phyloP scores from a whole-genome alignment of 2,888 invertebrate genomes.

The Syritta pipiens region DNA sequence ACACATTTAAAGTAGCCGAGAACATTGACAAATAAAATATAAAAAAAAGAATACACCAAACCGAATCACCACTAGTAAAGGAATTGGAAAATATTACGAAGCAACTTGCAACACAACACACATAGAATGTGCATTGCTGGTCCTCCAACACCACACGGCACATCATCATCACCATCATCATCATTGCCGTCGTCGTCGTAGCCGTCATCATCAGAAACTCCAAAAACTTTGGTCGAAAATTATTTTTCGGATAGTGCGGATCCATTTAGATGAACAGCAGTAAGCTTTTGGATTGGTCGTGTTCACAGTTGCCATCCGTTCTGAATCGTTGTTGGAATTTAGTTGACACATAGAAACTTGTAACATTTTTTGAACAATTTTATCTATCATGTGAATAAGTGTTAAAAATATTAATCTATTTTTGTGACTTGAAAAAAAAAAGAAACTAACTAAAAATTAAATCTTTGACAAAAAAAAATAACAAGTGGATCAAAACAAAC shows the following conservation, averaged over 20 bases:
- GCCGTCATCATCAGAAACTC: slow-evolving; percentile 71
- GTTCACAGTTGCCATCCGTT: slow-evolving; percentile 70
- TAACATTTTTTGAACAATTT: slow-evolving; percentile 18
- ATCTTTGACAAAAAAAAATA: neutral
- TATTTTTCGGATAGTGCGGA: slow-evolving; percentile 78
- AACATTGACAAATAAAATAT: slow-evolving; percentile 65
- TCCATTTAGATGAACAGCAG: slow-evolving; percentile 80
- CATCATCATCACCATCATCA: slow-evolving; percentile 53
- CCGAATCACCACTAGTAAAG: slow-evolving; percentile 61
- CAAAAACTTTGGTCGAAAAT: slow-evolving; percentile 78
- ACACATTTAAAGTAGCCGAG: slow-evolving; percentile 68
- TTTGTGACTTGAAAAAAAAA: slow-evolving; percentile 2
- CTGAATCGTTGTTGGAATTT: slow-evolving; percentile 25
- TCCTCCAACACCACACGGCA: slow-evolving; percentile 61
- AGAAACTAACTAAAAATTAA: neutral
- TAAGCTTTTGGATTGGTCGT: slow-evolving; percentile 79
- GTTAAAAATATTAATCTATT: neutral
- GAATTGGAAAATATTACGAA: slow-evolving; percentile 68
- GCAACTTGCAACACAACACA: slow-evolving; percentile 70
- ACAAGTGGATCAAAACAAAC: slow-evolving; percentile 13
- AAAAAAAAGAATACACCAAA: slow-evolving; percentile 64
- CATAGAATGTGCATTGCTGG: slow-evolving; percentile 68
- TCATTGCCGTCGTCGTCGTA: slow-evolving; percentile 46
- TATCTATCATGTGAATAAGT: slow-evolving; percentile 16
- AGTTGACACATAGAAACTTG: slow-evolving; percentile 26